phyloP scores from a whole-genome alignment of 64 coral and sea anemone genomes.

The Actinia tenebrosa region DNA sequence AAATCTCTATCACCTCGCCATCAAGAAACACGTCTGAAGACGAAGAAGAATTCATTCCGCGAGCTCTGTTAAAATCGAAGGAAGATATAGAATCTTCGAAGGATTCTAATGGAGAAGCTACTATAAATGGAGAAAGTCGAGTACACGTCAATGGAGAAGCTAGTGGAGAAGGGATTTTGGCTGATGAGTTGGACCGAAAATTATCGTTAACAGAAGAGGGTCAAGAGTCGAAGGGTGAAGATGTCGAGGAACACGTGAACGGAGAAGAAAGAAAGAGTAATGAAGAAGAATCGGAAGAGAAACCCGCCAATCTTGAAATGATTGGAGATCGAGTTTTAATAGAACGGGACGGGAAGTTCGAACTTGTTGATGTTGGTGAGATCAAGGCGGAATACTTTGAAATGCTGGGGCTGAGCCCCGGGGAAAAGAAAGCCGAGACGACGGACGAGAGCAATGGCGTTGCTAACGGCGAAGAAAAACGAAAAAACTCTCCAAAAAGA shows the following conservation, averaged over 20 bases:
- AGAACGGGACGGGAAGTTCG: conserved; percentile 97
- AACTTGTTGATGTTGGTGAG: conserved; percentile 92
- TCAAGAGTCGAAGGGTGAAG: conserved; percentile 12
- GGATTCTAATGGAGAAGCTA: background rate
- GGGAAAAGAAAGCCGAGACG: conserved; percentile 16
- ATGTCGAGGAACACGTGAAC: background rate
- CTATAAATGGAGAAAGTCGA: background rate
- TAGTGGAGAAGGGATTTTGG: background rate
- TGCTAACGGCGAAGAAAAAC: conserved; percentile 18
- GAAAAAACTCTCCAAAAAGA: background rate
- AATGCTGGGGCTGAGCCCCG: conserved; percentile 77
- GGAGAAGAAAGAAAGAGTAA: conserved; percentile 18
- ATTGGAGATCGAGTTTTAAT: conserved; percentile 93
- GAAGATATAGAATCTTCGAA: background rate
- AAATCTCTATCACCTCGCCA: conserved; percentile 38
- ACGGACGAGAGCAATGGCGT: conserved; percentile 3
- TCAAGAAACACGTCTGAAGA: conserved; percentile 42
- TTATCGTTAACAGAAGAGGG: background rate
- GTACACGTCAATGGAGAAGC: background rate
- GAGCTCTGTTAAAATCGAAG: background rate
- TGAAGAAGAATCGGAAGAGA: conserved; percentile 34
- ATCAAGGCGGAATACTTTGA: conserved; percentile 98
- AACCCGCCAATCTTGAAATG: conserved; percentile 68
- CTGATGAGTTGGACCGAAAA: background rate
- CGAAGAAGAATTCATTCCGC: conserved; percentile 14